Evolutionary conservation across 2,888 invertebrate genomes (phyloP).

Genomic region (Bugulina stolonifera): DNA sequence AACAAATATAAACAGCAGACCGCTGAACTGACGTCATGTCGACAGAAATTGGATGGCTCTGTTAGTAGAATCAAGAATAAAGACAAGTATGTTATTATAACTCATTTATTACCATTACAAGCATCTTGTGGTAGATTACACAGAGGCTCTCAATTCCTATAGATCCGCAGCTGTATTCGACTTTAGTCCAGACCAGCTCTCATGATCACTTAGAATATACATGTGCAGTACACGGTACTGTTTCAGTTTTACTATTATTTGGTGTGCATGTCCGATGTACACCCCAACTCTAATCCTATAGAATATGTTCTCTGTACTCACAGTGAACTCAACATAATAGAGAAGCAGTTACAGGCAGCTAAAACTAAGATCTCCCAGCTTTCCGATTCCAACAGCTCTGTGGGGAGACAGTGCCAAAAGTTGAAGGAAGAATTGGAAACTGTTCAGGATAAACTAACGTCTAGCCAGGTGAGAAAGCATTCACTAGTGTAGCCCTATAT

Average conservation of each 20-base stretch:
- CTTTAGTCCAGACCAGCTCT: too few relatives aligned
- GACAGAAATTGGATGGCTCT: not conserved
- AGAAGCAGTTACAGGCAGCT: not conserved
- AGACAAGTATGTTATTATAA: not conserved
- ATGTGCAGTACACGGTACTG: too few relatives aligned
- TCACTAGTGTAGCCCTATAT: too few relatives aligned
- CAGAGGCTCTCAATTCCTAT: too few relatives aligned
- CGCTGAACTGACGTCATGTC: not conserved
- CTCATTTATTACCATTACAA: too few relatives aligned
- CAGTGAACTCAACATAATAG: not conserved
- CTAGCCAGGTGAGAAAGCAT: not conserved
- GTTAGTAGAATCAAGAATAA: constrained; percentile 5
- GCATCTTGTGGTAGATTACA: too few relatives aligned
- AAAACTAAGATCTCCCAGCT: not conserved
- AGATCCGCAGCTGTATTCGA: too few relatives aligned
- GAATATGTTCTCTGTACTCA: too few relatives aligned
- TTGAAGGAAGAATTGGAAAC: not conserved
- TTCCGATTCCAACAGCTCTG: not conserved
- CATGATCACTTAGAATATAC: too few relatives aligned
- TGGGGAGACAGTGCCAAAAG: not conserved
- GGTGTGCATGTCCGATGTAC: too few relatives aligned
- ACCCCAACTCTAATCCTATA: too few relatives aligned
- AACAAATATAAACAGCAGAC: constrained; percentile 8
- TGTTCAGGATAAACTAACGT: not conserved
- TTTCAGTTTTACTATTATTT: too few relatives aligned